Base-by-base conservation (phyloP, 1,140 invertebrate genomes). In the Drosophila lacertosa region DNA sequence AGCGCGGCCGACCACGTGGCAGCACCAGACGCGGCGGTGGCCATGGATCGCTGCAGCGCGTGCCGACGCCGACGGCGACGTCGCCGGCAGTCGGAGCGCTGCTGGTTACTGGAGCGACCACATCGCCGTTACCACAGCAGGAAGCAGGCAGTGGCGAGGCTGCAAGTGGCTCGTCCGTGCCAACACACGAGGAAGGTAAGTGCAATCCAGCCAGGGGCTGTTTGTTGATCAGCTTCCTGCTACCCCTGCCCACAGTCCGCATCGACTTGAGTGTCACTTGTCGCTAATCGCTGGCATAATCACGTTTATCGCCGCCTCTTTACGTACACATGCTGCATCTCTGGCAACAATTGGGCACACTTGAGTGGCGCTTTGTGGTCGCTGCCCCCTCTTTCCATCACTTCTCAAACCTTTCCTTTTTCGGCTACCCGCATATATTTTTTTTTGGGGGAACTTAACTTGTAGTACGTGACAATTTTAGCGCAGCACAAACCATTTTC, bases 1-100 rank as follows among this genome's bases (percentile, higher is more conserved):
- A 94, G 76, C 93, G 95, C 9, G 95, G 95, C 0, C 92, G 95
- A 67, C 95, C 95, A 37, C 92, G 95, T 20, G 95, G 95, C 60
- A 95, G 95, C 20, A 91, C 94, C 20, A 75, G 90, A 47, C 84
- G 90, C 55, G 90, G 90, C 64, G 89, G 88, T 69, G 88, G 81
- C 42, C 86, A 90, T 59, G 90, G 89, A 33, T 72, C 86, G 35
- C 37, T 77, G 59, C 75, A 88, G 68, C 82, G 79, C 67, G 84
- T 88, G 77, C 69, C 79, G 24, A 86, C 82, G 58, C 77, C 81
- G 45, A 86, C 82, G 58, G 73, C 81, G 45, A 81, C 70, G 15
- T 73, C 69, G 58, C 20, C 74, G 6, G n/a, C 51, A 22, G 48
- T 29, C 45, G 33, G 42, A 64, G 35, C 73, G 11, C 33, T 42